Conservation (phyloP, 2,113 vertebrate species). For the Motacilla alba region DNA sequence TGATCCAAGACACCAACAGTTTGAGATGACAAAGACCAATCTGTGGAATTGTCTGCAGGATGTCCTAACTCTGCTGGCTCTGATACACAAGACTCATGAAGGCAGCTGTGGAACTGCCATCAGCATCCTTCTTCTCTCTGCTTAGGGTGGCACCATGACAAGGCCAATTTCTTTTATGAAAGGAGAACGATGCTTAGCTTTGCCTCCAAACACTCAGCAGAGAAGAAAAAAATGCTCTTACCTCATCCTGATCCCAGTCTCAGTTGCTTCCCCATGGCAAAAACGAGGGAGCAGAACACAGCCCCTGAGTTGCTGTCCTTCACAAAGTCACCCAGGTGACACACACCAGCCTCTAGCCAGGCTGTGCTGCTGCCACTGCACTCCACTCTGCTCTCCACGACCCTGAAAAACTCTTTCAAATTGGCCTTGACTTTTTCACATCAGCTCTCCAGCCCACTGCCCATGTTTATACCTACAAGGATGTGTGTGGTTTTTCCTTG, state of each 20-base stretch:
- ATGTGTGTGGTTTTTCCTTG: neutral
- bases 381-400: neutral
- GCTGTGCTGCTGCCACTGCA: neutral
- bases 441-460: neutral
- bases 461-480: neutral
- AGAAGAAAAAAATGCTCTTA: neutral
- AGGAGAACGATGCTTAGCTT: neutral
- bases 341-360: fast-evolving
- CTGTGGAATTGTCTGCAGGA: neutral
- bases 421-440: neutral
- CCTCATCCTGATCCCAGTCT: neutral
- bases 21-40: neutral
- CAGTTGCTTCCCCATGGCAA: neutral
- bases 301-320: neutral
- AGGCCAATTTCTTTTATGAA: neutral
- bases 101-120: neutral
- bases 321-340: neutral
- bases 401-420: neutral
- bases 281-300: neutral
- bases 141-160: neutral
- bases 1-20: neutral
- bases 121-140: neutral
- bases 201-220: neutral
- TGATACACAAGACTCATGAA: neutral
- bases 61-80: neutral